Base-by-base conservation (phyloP, 2,888 invertebrate species). In the Anthoptus insignis region DNA sequence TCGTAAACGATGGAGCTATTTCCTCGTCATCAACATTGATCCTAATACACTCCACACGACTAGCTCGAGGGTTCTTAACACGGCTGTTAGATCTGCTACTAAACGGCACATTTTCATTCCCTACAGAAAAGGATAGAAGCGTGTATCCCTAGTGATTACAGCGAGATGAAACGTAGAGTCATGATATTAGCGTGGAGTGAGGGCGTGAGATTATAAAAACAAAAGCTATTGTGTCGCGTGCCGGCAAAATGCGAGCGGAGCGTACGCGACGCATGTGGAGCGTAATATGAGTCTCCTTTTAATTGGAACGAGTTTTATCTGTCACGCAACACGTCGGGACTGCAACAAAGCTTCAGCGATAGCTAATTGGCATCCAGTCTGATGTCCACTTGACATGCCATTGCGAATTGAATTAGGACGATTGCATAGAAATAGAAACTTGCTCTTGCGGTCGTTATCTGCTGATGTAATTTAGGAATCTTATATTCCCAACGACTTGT, bases 261-360 rank as follows among this genome's bases (percentile, higher is more conserved):
- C 67, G 59, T 34, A 69, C 65, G 56, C 61, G 59, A 74, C 76
- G 76, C 81, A 86, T 84, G 79, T 82, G 73, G 79, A 81, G 78
- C 83, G 81, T 83, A 81, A 80, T 87, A 76, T 75, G 79, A 80
- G 78, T 76, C 81, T 80, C 74, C 74, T 80, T 83, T 84, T 84
- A 88, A 87, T 88, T 84, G 83, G 82, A 74, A 80, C 82, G 81
- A 85, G 63, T 87, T 86, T 84, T 83, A 83, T 81, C 80, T 79
- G 80, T 78, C 86, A 83, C 82, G 81, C 82, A 76, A 85, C 76
- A 73, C 73, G 75, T 73, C 76, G 65, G 71, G 68, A 71, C 64
- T 64, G 57, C 42, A 52, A 64, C 64, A 58, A 57, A 58, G 58
- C 64, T 64, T 50, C 64, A 45, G 45, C 42, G 57, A 58, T 58